Evolutionary conservation across 92 coral and sea anemone genomes (phyloP).

Genomic region (Palythoa grandis): DNA sequence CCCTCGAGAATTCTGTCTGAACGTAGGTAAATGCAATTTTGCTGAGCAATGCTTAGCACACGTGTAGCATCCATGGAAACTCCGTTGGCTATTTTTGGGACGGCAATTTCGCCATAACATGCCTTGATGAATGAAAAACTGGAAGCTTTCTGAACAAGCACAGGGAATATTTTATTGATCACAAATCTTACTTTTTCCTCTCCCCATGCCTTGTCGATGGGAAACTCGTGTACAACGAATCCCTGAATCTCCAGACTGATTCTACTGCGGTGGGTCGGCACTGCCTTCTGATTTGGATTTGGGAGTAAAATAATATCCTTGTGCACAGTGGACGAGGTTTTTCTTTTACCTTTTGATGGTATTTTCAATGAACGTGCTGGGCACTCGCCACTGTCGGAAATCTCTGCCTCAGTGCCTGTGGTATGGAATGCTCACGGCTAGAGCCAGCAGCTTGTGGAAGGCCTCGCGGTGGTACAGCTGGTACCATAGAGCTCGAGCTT

Average conservation of each 20-base stretch:
- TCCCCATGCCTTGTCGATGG: conserved; percentile 46
- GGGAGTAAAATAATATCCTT: conserved; percentile 53
- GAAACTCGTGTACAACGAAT: conserved; percentile 54
- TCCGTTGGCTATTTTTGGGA: conserved; percentile 36
- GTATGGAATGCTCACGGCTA: conserved; percentile 28
- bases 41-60: conserved; percentile 4
- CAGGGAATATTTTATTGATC: conserved; percentile 37
- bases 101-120: conserved; percentile 60
- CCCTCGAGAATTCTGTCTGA: conserved; percentile 19
- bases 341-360: conserved; percentile 51
- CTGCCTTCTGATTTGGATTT: conserved; percentile 43
- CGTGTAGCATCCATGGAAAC: conserved; percentile 16
- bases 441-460: conserved; percentile 31
- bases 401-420: conserved; percentile 36
- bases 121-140: conserved; percentile 46
- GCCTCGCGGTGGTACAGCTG: not conserved
- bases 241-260: conserved; percentile 48
- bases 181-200: conserved; percentile 46
- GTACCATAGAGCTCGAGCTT: conserved; percentile 2
- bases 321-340: conserved; percentile 41
- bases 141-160: conserved; percentile 28
- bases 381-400: conserved; percentile 33
- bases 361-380: conserved; percentile 30
- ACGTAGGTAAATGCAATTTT: conserved; percentile 4
- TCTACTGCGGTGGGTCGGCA: conserved; percentile 52